Evolutionary conservation across 2,888 invertebrate genomes (phyloP), one percentile per base, ranked within the genome.

Genomic region (Diaperis boleti): DNA sequence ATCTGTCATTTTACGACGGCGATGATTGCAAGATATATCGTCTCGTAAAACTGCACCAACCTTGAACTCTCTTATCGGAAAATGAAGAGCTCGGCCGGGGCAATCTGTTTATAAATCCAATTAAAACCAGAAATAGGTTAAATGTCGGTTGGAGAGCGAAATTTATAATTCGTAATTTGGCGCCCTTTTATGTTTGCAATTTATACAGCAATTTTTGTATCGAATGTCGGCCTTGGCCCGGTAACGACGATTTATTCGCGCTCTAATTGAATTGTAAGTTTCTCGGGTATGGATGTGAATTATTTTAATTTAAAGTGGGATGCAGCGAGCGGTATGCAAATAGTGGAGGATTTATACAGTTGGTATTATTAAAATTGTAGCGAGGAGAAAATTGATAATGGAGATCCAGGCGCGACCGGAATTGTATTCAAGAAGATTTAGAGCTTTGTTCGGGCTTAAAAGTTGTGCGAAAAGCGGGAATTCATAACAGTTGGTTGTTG

Each of bases 1-100:
- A 55, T 55, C 42, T 42, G 3, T 17, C 31, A 14, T 55, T 55
- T 55, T 55, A 55, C 55, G 55, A 42, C 37, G 15, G 22, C 42
- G 55, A 55, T 55, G 42, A 55, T 31, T 14, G 29, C 42, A 55
- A 55, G 55, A 55, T 55, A 42, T 22, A 54, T 11, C 14, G 3
- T 14, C 26, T 29, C 11, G 22, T 39, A 54, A 33, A 41, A 55
- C 42, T 55, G 11, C 42, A 55, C 11, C 42, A 55, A 42, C 55
- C 55, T 55, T 55, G 55, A 55, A 55, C 55, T 42, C 42, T 33
- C 17, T 42, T 18, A 42, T 42, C 42, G 7, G 10, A 20, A 13
- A 50, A 35, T n/a, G n/a, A n/a, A 39, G 15, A 14, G 15, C 14
- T 41, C 18, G n/a, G 8, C 44, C n/a, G n/a, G n/a, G n/a, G 18